Evolutionary conservation across 2,797 vertebrate species (phyloP), one percentile per base, ranked within the genome.

Genomic region (Anisognathus igniventris): DNA sequence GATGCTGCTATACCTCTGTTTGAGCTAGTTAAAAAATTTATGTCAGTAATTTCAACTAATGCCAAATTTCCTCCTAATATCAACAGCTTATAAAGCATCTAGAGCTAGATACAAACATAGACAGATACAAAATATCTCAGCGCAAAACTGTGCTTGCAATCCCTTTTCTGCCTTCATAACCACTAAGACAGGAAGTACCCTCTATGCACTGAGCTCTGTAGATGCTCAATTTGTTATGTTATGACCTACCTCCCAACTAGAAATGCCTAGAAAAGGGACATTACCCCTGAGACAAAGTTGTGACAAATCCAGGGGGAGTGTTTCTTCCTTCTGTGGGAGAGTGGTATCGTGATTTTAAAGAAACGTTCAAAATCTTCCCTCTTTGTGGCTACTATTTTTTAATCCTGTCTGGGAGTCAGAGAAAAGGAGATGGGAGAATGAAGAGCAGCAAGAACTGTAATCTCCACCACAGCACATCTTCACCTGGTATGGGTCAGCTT

Each of bases 341-440:
- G 6, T 0, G 0, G 27, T 10, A 12, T 23, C 21, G 3, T 16
- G 12, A 14, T 93, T 75, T 78, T 33, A 57, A 82, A 78, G 54
- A 78, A 89, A 37, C 3, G 2, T 8, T 71, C 16, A 67, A 67
- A 82, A 58, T 12, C 12, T 67, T 47, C 27, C 48, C 14, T 73
- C 28, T 78, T 73, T 65, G 9, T 51, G 31, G 17, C 30, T 56
- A 24, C 3, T 73, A 4, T 40, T 67, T 83, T 16, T 71, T 67
- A 39, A 42, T 60, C 53, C 61, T 77, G 25, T 39, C 51, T 51
- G 30, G 23, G 14, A 77, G 18, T 12, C 28, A 31, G 47, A 76
- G 30, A 72, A 72, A 74, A 10, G 1, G 33, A 73, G 6, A 33
- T 7, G 14, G 14, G 48, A 62, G 25, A 92, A 5, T 39, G 23